phyloP scores from a whole-genome alignment of 1,140 invertebrate genomes.

The Pseudomyrmex cubaensis region DNA sequence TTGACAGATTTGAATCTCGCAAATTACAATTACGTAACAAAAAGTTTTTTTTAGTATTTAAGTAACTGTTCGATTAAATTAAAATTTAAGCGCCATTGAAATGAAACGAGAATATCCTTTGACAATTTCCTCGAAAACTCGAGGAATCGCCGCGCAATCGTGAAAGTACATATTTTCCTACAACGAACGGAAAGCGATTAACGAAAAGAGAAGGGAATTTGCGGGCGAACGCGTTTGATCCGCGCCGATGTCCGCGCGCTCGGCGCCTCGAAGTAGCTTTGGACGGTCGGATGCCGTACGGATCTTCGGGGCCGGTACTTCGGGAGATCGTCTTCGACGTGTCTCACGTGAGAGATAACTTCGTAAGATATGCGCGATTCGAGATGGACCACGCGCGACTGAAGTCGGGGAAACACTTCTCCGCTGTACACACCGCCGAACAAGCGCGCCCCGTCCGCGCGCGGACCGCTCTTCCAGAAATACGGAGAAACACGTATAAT shows the following conservation, averaged over 20 bases:
- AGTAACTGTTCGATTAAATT: no score
- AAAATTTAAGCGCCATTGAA: no score
- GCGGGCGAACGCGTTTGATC: no score
- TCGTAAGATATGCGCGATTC: slow-evolving; percentile 74
- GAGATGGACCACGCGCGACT: slow-evolving; percentile 81
- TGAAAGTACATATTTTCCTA: no score
- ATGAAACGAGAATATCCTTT: no score
- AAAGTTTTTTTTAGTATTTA: no score
- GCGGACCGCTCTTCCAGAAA: slow-evolving; percentile 83
- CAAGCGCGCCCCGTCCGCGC: slow-evolving; percentile 76
- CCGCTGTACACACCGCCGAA: slow-evolving; percentile 41
- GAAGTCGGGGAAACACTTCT: slow-evolving; percentile 73
- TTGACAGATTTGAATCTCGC: neutral
- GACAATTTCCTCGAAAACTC: no score
- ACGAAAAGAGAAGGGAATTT: no score
- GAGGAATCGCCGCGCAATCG: no score
- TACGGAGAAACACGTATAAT: slow-evolving; percentile 82
- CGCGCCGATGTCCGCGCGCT: slow-evolving; percentile 51
- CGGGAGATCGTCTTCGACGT: neutral
- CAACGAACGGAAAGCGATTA: no score
- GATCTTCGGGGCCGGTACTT: neutral
- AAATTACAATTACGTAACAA: neutral
- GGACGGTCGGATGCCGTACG: neutral
- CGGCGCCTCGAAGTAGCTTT: slow-evolving; percentile 53
- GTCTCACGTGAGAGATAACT: slow-evolving; percentile 7